Evolutionary conservation across 2,113 vertebrate species (phyloP), one percentile per base, ranked within the genome.

Genomic region (Lophius piscatorius): DNA sequence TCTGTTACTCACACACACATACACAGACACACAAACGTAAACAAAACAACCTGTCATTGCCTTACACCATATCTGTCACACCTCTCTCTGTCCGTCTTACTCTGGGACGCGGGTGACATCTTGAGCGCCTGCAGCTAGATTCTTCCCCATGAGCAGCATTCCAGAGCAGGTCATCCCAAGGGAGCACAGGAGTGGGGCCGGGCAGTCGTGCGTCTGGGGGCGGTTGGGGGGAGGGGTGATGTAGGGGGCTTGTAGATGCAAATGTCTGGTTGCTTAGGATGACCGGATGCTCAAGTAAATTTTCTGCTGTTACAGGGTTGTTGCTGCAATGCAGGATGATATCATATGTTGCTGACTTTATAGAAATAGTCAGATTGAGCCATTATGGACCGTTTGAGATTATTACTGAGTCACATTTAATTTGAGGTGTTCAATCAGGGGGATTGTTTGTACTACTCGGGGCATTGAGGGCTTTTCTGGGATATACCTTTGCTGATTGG

Each of bases 71-170:
- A 83, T 83, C 83, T 81, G 81, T 70, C 78, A 61, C 58, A 68
- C 64, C 63, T 66, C 82, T 58, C 57, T 40, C 52, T 17, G 13
- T 16, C 16, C 23, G 55, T 59, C 59, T 12, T 7, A 64, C 70
- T 64, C 70, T 29, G 63, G 69, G 73, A 84, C 78, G 78, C 71
- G 71, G 77, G 84, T 68, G 80, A 89, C 90, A 91, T 88, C 78
- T 87, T 89, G 87, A 88, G 51, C 24, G 90, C 90, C 90, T 80
- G 80, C 77, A 87, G 90, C 87, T 29, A 91, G 90, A 91, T 91
- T 89, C 87, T 90, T 90, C 90, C 87, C 83, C 87, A 82, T 90
- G 90, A 91, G 88, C 55, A 79, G 70, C 86, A 90, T 90, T 90
- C 90, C 88, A 87, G 87, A 89, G 84, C 88, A 88, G 84, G 73